Conservation (phyloP, 2,113 vertebrate genomes). For the Origma solitaria region DNA sequence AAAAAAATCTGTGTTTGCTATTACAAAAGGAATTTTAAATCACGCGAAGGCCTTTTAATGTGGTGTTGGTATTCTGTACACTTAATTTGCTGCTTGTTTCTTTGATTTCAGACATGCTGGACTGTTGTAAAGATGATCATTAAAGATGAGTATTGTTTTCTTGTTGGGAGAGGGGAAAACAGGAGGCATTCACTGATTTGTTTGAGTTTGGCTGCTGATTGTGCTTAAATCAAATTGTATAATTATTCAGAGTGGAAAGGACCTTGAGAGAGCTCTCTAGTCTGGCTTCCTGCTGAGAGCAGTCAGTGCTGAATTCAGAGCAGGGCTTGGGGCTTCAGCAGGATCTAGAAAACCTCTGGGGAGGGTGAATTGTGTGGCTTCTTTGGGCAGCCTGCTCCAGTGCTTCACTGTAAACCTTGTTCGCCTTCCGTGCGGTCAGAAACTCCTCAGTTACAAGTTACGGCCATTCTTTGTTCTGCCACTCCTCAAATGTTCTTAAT, state of each 20-base stretch:
- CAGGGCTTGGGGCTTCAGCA: neutral
- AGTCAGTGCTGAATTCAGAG: neutral
- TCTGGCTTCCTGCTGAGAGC: neutral
- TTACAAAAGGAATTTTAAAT: neutral
- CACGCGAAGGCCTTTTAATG: neutral
- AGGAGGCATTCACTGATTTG: neutral
- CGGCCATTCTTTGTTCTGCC: neutral
- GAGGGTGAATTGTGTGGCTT: neutral
- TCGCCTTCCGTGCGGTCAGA: neutral
- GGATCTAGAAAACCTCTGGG: neutral
- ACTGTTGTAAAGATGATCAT: neutral
- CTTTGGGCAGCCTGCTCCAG: neutral
- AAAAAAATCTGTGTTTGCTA: neutral
- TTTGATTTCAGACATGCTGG: neutral
- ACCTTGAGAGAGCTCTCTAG: neutral
- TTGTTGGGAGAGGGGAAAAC: neutral
- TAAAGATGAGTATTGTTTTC: neutral
- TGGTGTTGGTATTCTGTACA: neutral
- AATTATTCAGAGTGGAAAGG: neutral
- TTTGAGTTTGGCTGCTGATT: neutral
- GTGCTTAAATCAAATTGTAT: neutral
- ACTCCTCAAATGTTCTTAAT: neutral
- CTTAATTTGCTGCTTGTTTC: neutral
- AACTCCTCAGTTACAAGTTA: neutral
- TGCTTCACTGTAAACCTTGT: neutral